Evolutionary conservation across 1,140 invertebrate species (phyloP).

Genomic region (Rhyzopertha dominica): DNA sequence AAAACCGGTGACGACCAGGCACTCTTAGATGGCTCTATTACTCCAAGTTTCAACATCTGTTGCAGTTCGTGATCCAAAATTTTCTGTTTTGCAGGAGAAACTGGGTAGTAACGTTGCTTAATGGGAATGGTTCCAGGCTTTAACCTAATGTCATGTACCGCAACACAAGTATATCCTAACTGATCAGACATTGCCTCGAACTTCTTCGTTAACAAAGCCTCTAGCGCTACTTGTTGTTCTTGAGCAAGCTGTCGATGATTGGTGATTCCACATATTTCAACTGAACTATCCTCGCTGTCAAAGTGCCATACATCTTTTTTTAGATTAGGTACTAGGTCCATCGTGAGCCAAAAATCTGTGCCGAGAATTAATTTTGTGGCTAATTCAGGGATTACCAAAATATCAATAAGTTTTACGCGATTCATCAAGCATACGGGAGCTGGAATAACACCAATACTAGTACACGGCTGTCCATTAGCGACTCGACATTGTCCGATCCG

Average conservation of each 20-base stretch:
- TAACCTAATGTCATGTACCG: slow-evolving; percentile 15
- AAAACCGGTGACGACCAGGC: slow-evolving; percentile 26
- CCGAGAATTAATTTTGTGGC: slow-evolving; percentile 18
- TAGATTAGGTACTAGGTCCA: slow-evolving; percentile 22
- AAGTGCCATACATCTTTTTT: slow-evolving; percentile 17
- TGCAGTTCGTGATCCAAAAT: slow-evolving; percentile 22
- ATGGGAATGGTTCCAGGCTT: slow-evolving; percentile 13
- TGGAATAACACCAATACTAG: slow-evolving; percentile 10
- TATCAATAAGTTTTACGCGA: slow-evolving; percentile 10
- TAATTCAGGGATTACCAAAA: slow-evolving; percentile 20
- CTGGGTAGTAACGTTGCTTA: slow-evolving; percentile 10
- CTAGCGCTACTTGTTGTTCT: no score
- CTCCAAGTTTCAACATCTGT: slow-evolving; percentile 21
- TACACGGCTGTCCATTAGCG: slow-evolving; percentile 20
- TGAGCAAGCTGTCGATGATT: no score
- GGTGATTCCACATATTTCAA: no score
- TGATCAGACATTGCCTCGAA: slow-evolving; percentile 10
- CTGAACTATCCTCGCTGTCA: slow-evolving; percentile 18
- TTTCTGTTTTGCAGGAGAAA: not conserved
- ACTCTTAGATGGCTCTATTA: slow-evolving; percentile 19
- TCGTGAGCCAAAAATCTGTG: slow-evolving; percentile 23
- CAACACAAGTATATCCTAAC: slow-evolving; percentile 8
- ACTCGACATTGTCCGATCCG: slow-evolving; percentile 6
- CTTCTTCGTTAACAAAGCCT: no score
- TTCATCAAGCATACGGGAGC: slow-evolving; percentile 13